Percentiles rank a stretch among this genome's conserved stretches.
These are phyloP conservation scores for Chamaea fasciata DNA, from an alignment of 2,113 vertebrate genomes.

Conservation along the genomic window DNA sequence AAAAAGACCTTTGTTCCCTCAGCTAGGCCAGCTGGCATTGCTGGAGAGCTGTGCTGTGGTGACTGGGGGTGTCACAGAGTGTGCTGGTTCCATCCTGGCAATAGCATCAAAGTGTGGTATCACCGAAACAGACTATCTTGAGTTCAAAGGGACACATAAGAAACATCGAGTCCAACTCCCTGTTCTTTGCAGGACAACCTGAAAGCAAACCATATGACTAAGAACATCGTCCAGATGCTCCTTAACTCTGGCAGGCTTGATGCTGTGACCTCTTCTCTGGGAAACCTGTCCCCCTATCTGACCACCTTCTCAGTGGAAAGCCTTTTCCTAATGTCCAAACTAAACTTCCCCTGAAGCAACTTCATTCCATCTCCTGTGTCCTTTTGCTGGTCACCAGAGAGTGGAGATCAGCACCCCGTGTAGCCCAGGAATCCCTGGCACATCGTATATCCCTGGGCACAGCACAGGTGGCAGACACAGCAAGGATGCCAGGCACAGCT, in stretches of 20 bases:
- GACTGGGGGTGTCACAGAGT: too few relatives aligned
- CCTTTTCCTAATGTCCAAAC: not conserved
- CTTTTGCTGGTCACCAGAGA: not conserved
- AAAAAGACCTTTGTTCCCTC: not conserved
- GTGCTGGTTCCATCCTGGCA: not conserved
- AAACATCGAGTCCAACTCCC: not conserved
- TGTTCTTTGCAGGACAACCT: not conserved
- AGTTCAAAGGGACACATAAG: not conserved
- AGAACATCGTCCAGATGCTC: accelerated
- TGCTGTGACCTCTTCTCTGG: not conserved
- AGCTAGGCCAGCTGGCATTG: not conserved
- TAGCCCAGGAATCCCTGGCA: not conserved
- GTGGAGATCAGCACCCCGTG: not conserved
- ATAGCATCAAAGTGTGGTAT: not conserved
- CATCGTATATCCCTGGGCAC: accelerated
- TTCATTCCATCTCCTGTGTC: not conserved
- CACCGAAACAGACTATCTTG: too few relatives aligned
- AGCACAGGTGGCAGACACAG: accelerated
- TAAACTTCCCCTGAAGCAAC: not conserved
- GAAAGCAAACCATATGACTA: not conserved
- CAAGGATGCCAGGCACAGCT: not conserved
- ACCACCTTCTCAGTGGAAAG: not conserved
- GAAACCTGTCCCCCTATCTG: not conserved
- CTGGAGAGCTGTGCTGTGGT: not conserved
- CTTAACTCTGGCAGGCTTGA: not conserved